Evolutionary conservation across 1,140 invertebrate species (phyloP), one percentile per base, ranked within the genome.

Genomic region (Temnothorax curvispinosus): DNA sequence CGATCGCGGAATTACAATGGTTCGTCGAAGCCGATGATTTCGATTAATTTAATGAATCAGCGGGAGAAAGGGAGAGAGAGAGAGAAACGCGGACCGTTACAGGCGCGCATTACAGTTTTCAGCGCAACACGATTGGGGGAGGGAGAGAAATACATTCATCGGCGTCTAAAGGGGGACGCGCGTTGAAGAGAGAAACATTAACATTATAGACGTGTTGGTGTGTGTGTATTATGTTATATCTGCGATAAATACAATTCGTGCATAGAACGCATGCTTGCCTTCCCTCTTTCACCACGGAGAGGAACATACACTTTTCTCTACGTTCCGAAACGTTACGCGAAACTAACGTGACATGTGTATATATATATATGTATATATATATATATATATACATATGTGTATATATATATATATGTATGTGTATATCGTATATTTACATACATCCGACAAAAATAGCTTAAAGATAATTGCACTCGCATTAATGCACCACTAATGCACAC

Each of bases 401-500:
- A 86, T 88, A 86, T 88, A 88, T 64, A 82, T 84, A 44, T 88
- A 81, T 9, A 50, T 64, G 27, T 65, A 38, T 52, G 56, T 75
- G n/a, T 67, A 41, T 65, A 41, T 69, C 65, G 13, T 69, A 90
- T 88, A 90, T 91, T 87, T 91, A 90, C 72, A 91, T 89, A 91
- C 85, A 91, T 60, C 64, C 58, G 77, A 91, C 52, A 84, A 64
- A 91, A 90, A 77, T 80, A 91, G 52, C 69, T 87, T 74, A 35
- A 86, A 77, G 71, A 82, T 85, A 89, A 90, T 91, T 90, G 89
- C 90, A 89, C 64, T 89, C 89, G 56, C 77, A 38, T 81, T 86
- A 72, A 89, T 91, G 75, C 87, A 90, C 69, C 69, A 80, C 85
- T 27, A 27, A 27, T 27, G 27, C 27, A 74, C 72, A 54, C 56